phyloP scores from a whole-genome alignment of 2,888 invertebrate species.

The Drosophila parthenogenetica region DNA sequence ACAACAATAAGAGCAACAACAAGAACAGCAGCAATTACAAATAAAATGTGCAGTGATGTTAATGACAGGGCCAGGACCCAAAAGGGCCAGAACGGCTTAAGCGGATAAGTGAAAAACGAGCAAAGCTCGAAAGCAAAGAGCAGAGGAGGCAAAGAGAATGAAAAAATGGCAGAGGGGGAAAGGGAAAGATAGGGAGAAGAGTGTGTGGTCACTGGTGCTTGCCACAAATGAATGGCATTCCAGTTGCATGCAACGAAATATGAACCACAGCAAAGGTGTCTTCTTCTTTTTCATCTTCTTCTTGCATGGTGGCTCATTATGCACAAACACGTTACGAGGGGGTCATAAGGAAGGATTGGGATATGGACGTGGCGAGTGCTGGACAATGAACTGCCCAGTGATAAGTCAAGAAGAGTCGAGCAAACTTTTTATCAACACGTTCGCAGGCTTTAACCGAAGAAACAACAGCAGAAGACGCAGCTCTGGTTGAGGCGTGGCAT shows the following conservation, averaged over 20 bases:
- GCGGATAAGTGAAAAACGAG: constrained; percentile 59
- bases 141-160: background rate
- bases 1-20: constrained; percentile 1
- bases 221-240: constrained; percentile 63
- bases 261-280: constrained; percentile 60
- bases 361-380: background rate
- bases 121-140: constrained; percentile 28
- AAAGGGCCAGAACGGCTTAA: constrained; percentile 28
- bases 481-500: constrained; percentile 51
- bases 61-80: constrained; percentile 43
- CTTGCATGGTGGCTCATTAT: constrained; percentile 52
- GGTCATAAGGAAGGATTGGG: background rate
- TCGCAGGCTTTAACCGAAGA: constrained; percentile 26
- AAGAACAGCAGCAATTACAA: constrained; percentile 10
- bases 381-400: constrained; percentile 29
- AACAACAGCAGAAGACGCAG: constrained; percentile 18
- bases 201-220: constrained; percentile 37
- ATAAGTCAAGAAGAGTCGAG: constrained; percentile 43
- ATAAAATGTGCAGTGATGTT: constrained; percentile 47
- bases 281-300: constrained; percentile 1
- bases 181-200: background rate
- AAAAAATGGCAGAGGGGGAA: background rate
- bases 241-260: constrained; percentile 47
- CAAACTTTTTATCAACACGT: constrained; percentile 29
- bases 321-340: constrained; percentile 58